These are phyloP conservation scores for Neuroterus valhalla DNA, from an alignment of 1,140 invertebrate species.

Conservation along the genomic window DNA sequence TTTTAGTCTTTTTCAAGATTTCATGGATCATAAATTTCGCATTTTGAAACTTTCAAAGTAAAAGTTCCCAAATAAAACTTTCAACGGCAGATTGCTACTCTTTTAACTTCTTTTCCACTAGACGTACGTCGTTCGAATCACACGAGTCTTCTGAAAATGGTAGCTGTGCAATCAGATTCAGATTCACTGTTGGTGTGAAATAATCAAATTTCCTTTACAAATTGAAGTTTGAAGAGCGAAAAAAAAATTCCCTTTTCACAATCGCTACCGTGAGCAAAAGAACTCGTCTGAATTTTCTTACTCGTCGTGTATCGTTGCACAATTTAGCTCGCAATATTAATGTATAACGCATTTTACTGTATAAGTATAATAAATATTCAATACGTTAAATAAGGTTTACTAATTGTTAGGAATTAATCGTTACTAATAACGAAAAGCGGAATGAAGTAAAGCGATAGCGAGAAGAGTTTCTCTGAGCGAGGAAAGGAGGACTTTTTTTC, in stretches of 20 bases:
- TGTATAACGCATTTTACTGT: slow-evolving; percentile 30
- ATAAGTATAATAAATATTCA: slow-evolving; percentile 39
- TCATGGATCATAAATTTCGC: too few relatives aligned
- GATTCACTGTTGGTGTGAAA: not conserved
- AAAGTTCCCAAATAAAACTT: too few relatives aligned
- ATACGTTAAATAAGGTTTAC: slow-evolving; percentile 34
- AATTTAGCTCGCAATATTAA: slow-evolving; percentile 41
- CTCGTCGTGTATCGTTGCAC: slow-evolving; percentile 45
- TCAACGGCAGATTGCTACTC: too few relatives aligned
- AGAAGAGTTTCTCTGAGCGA: not conserved
- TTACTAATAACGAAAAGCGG: slow-evolving; percentile 11
- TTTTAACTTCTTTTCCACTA: slow-evolving; percentile 55
- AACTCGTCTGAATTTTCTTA: slow-evolving; percentile 43
- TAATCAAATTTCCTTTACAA: too few relatives aligned
- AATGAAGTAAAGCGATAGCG: not conserved
- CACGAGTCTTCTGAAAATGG: slow-evolving; percentile 38
- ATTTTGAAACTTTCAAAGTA: too few relatives aligned
- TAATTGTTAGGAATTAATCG: slow-evolving; percentile 33
- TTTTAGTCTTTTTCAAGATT: too few relatives aligned
- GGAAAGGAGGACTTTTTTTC: not conserved
- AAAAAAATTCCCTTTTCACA: not conserved
- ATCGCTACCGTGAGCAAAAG: slow-evolving; percentile 45
- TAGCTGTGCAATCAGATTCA: slow-evolving; percentile 33
- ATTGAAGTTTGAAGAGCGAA: too few relatives aligned
- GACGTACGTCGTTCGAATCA: slow-evolving; percentile 42